A percentile compares a stretch with the other conserved stretches of the same genome.
Conservation (phyloP, 2,888 invertebrate genomes). For the Cephus rjabovi region DNA sequence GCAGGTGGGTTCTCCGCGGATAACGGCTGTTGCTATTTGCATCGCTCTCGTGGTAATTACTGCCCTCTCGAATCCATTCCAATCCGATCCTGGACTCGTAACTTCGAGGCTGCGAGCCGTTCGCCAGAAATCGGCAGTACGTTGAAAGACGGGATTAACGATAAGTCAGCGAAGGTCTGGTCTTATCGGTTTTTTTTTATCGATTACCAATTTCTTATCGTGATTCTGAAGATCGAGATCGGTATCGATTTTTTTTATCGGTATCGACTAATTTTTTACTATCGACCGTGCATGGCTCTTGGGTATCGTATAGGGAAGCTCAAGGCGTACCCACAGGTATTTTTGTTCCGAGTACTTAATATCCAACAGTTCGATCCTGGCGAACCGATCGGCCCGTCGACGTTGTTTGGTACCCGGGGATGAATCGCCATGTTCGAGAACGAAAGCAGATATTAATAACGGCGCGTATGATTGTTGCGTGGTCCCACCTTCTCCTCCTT, state of each 20-base stretch:
- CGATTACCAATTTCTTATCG: neutral
- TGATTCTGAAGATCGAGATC: too few relatives aligned
- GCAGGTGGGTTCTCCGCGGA: constrained; percentile 44
- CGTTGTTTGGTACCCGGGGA: constrained; percentile 36
- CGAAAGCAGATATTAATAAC: constrained; percentile 58
- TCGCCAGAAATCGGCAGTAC: neutral
- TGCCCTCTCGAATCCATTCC: constrained; percentile 39
- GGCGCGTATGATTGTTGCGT: constrained; percentile 48
- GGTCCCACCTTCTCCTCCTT: constrained; percentile 40
- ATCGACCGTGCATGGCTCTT: neutral
- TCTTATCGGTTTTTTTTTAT: neutral
- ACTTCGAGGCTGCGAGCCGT: neutral
- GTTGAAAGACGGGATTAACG: neutral
- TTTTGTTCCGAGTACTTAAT: neutral
- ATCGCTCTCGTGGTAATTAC: constrained; percentile 44
- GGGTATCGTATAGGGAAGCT: neutral
- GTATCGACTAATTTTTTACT: neutral
- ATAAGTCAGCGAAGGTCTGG: neutral
- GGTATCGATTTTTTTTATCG: neutral
- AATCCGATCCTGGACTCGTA: neutral
- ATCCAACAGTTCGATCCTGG: neutral
- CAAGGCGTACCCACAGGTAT: neutral
- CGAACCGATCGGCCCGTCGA: neutral
- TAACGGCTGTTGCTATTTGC: constrained; percentile 49
- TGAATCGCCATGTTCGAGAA: constrained; percentile 37